phyloP scores from a whole-genome alignment of 2,113 vertebrate species.

The Haliaeetus leucogaster region DNA sequence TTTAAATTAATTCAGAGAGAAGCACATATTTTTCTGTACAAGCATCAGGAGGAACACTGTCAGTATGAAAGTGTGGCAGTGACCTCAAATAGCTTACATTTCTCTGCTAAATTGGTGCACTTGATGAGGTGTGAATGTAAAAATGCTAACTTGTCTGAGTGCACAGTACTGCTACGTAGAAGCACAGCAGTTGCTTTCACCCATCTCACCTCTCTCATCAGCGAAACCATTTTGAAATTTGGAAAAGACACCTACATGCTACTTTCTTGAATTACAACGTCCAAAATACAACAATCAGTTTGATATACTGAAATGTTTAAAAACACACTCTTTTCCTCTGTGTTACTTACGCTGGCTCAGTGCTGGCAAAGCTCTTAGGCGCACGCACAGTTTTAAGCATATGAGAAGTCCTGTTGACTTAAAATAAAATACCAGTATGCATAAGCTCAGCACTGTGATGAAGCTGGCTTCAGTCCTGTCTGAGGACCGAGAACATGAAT shows the following conservation, averaged over 20 bases:
- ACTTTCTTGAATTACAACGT: neutral
- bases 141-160: neutral
- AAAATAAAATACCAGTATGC: neutral
- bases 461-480: neutral
- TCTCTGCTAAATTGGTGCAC: neutral
- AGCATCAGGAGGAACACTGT: neutral
- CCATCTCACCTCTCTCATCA: neutral
- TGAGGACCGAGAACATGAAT: neutral
- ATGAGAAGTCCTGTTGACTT: neutral
- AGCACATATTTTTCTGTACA: neutral
- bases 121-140: neutral
- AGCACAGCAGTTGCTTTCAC: neutral
- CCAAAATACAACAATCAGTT: neutral
- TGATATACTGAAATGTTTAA: neutral
- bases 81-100: neutral
- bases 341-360: neutral
- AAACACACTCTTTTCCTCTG: neutral
- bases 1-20: neutral
- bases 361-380: neutral
- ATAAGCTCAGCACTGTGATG: neutral
- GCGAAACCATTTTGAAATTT: neutral
- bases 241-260: neutral
- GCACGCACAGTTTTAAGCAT: neutral
- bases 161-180: neutral
- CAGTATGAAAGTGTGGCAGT: neutral